Evolutionary conservation across 2,888 invertebrate species (phyloP).

Genomic region (Cheilosia impressa): DNA sequence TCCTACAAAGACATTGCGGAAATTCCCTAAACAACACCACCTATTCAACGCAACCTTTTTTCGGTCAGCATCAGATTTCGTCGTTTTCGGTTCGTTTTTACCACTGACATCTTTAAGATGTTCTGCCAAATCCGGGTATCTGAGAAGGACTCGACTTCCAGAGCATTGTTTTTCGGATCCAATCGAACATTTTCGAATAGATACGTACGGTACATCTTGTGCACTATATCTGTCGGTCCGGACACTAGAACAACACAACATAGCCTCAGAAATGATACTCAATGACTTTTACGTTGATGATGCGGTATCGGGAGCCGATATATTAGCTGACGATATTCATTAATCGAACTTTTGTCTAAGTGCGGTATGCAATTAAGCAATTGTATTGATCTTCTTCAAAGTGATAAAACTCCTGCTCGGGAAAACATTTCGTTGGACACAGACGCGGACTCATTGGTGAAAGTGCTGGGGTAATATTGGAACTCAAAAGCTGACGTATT

Average conservation of each 20-base stretch:
- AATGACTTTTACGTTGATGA: neutral
- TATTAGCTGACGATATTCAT: neutral
- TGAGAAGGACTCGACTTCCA: neutral
- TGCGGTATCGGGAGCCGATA: neutral
- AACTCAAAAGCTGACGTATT: no score
- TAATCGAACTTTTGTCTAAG: neutral
- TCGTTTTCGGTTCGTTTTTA: neutral
- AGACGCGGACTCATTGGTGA: no score
- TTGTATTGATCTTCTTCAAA: constrained; percentile 18
- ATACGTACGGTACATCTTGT: neutral
- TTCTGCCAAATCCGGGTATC: neutral
- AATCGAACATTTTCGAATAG: neutral
- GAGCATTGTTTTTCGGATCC: neutral
- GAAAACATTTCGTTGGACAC: neutral
- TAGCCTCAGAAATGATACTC: neutral
- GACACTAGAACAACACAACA: neutral
- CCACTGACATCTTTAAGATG: neutral
- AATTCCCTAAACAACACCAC: neutral
- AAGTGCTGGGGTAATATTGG: no score
- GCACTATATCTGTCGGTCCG: constrained; percentile 8
- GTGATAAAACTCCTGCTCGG: neutral
- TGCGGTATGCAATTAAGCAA: neutral
- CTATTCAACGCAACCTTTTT: constrained; percentile 15
- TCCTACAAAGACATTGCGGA: neutral
- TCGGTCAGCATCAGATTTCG: constrained; percentile 9